Evolutionary conservation across 2,888 invertebrate genomes (phyloP).

Genomic region (Acronicta psi): DNA sequence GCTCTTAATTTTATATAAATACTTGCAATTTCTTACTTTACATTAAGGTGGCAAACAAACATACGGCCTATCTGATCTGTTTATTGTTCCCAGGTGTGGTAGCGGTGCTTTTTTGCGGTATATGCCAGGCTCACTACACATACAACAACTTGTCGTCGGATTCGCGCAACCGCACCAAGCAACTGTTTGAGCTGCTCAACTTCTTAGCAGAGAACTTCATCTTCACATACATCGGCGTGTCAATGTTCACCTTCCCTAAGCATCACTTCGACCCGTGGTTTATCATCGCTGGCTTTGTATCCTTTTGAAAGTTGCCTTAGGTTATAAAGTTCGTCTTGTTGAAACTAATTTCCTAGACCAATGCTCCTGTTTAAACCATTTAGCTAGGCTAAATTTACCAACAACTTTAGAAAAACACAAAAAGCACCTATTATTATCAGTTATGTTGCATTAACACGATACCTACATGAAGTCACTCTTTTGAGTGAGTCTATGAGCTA

Average conservation of each 20-base stretch:
- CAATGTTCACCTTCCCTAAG: slow-evolving; percentile 99
- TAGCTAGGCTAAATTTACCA: too few relatives aligned
- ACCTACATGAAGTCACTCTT: too few relatives aligned
- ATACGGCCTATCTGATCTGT: neutral
- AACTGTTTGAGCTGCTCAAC: slow-evolving; percentile 97
- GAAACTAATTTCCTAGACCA: too few relatives aligned
- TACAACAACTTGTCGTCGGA: slow-evolving; percentile 98
- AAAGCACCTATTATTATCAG: too few relatives aligned
- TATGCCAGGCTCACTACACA: slow-evolving; percentile 99
- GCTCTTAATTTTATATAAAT: too few relatives aligned
- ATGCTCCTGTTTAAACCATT: neutral
- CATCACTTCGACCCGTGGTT: slow-evolving; percentile 98
- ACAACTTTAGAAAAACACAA: too few relatives aligned
- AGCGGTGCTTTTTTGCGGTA: slow-evolving; percentile 99
- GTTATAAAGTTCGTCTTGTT: too few relatives aligned
- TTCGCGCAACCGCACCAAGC: slow-evolving; percentile 96
- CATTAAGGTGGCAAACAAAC: too few relatives aligned
- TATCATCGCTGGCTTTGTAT: slow-evolving; percentile 97
- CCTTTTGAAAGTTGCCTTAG: slow-evolving; percentile 86
- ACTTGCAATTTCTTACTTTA: too few relatives aligned
- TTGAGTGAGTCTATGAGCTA: too few relatives aligned
- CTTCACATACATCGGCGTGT: slow-evolving; percentile 99
- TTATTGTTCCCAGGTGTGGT: slow-evolving; percentile 93
- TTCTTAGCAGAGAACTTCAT: slow-evolving; percentile 99
- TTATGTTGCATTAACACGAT: too few relatives aligned